These are phyloP conservation scores for Polylopha cassiicola DNA, from an alignment of 2,888 invertebrate genomes.

Conservation along the genomic window DNA sequence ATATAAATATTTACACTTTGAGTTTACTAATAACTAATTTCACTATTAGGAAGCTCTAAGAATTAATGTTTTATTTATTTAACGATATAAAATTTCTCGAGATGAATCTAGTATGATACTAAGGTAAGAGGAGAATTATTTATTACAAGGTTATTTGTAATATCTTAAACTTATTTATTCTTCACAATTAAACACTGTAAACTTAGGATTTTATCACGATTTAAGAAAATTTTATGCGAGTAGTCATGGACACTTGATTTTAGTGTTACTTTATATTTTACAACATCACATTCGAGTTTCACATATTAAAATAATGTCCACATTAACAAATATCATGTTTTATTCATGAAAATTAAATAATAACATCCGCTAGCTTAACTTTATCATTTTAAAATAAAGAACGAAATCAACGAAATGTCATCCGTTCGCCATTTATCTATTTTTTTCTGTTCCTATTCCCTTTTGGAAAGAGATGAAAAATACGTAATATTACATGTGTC, in stretches of 20 bases:
- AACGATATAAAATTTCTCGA: slow-evolving; percentile 1
- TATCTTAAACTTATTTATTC: no score
- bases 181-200: no score
- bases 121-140: not conserved
- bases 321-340: slow-evolving; percentile 40
- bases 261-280: slow-evolving; percentile 20
- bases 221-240: slow-evolving; percentile 7
- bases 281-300: slow-evolving; percentile 24
- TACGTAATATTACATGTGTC: slow-evolving; percentile 8
- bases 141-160: no score
- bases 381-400: slow-evolving; percentile 39
- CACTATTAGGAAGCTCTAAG: slow-evolving; percentile 11
- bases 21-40: slow-evolving; percentile 6
- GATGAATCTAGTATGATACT: not conserved
- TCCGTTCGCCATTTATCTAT: slow-evolving; percentile 57
- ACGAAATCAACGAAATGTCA: slow-evolving; percentile 57
- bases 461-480: slow-evolving; percentile 39
- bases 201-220: slow-evolving; percentile 6
- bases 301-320: slow-evolving; percentile 20
- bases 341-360: slow-evolving; percentile 47
- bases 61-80: not conserved
- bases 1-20: not conserved
- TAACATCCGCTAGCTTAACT: slow-evolving; percentile 37
- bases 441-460: slow-evolving; percentile 38
- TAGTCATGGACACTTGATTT: slow-evolving; percentile 16